Conservation (phyloP, 2,888 invertebrate genomes). For the Synergus japonicus region DNA sequence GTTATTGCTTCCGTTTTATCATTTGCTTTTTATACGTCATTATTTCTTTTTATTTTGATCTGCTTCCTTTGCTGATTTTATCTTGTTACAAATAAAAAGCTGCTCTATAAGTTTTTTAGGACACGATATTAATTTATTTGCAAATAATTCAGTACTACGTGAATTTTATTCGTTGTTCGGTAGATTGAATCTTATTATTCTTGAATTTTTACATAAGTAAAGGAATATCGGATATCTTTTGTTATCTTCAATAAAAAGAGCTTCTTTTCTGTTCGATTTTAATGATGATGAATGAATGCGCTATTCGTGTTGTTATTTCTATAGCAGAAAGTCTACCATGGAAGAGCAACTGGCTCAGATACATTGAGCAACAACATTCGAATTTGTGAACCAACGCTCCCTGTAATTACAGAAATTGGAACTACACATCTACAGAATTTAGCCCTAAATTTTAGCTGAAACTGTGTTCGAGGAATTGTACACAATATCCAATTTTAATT, state of each 20-base stretch:
- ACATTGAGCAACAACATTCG: background rate
- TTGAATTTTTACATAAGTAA: background rate
- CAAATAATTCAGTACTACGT: no score
- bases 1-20: no score
- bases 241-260: background rate
- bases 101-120: no score
- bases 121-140: no score
- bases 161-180: background rate
- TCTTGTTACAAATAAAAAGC: no score
- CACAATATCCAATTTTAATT: background rate
- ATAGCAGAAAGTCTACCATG: background rate
- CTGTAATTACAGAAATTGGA: background rate
- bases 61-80: no score
- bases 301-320: background rate
- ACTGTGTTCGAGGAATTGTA: background rate
- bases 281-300: background rate
- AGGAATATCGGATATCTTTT: background rate
- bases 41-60: no score
- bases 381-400: background rate
- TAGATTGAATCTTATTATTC: background rate
- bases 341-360: background rate
- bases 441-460: background rate
- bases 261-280: background rate
- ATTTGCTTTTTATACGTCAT: no score
- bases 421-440: background rate